A percentile compares a stretch with the other conserved stretches of the same genome.
Evolutionary conservation across 2,113 vertebrate genomes (phyloP).

Genomic region (Bambusicola thoracicus): DNA sequence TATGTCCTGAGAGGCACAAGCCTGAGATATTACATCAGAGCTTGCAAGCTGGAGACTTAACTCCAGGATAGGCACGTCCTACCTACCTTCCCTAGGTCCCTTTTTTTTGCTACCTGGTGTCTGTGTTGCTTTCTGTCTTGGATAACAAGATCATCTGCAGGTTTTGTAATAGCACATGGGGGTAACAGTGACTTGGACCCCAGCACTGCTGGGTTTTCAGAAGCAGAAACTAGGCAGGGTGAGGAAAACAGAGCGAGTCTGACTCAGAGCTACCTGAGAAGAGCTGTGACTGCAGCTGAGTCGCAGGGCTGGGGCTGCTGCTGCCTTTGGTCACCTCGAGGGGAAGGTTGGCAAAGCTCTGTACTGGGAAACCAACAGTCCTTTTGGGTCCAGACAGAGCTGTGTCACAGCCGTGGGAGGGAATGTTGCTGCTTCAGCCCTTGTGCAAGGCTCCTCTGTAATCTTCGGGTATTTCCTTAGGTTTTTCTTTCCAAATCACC

Average conservation of each 20-base stretch:
- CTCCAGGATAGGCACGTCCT: neutral
- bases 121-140: neutral
- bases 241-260: neutral
- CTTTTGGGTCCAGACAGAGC: neutral
- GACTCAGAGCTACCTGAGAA: neutral
- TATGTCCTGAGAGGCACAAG: conserved; percentile 43
- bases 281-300: neutral
- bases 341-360: neutral
- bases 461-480: neutral
- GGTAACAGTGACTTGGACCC: neutral
- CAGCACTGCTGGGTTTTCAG: neutral
- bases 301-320: neutral
- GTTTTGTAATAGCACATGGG: neutral
- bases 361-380: neutral
- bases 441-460: neutral
- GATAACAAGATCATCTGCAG: neutral
- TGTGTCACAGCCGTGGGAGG: neutral
- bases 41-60: conserved; percentile 12
- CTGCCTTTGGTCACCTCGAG: neutral
- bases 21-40: conserved; percentile 37
- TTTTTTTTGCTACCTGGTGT: neutral
- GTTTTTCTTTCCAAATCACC: neutral
- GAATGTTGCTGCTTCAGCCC: neutral
- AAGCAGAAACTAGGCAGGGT: neutral
- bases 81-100: neutral